Conservation (phyloP, 1,140 invertebrate genomes). For the Trichonephila clavata region DNA sequence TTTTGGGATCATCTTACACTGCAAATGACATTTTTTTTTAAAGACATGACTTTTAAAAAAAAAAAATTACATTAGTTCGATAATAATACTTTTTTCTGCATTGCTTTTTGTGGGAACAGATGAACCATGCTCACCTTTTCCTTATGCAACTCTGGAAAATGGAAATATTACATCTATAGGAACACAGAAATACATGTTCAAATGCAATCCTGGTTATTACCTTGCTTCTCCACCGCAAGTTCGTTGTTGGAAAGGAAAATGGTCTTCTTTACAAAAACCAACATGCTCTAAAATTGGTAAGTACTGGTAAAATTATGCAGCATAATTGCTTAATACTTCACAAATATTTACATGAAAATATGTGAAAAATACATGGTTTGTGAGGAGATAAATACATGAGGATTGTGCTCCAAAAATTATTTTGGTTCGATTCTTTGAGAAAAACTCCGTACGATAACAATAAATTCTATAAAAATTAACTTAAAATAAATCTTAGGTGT, state of each 20-base stretch:
- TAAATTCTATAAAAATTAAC: no score
- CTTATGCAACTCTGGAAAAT: constrained; percentile 8
- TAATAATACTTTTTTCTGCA: not conserved
- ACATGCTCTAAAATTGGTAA: constrained; percentile 14
- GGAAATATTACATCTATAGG: not conserved
- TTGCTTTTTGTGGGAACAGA: not conserved
- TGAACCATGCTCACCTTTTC: constrained; percentile 45
- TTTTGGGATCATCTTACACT: not conserved
- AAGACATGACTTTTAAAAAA: no score
- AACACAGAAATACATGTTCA: constrained; percentile 20
- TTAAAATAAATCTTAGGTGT: no score
- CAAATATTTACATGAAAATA: no score
- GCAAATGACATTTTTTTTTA: not conserved
- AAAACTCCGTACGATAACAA: no score
- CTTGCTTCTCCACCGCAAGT: not conserved
- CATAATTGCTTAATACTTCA: no score
- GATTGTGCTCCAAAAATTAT: no score
- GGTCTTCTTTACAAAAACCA: constrained; percentile 12
- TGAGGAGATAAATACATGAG: no score
- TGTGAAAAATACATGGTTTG: no score
- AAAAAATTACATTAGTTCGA: not conserved
- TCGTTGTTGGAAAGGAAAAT: constrained; percentile 32
- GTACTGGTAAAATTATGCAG: not conserved
- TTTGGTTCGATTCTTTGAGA: no score
- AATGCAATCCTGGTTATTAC: constrained; percentile 25